Evolutionary conservation across 2,888 invertebrate species (phyloP).

Genomic region (Drosophila subsilvestris): DNA sequence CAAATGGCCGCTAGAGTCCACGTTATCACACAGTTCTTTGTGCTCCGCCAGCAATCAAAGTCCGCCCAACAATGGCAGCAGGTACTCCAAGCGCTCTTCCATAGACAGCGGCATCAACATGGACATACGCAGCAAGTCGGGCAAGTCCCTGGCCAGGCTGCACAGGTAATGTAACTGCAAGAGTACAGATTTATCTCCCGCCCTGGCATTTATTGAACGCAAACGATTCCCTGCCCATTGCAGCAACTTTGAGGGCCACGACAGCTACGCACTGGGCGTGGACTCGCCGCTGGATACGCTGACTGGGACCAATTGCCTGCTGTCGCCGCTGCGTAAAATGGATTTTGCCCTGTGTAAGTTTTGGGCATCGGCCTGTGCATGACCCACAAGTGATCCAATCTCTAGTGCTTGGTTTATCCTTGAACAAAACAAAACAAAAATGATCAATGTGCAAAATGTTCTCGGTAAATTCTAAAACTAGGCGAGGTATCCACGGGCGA

Average conservation of each 20-base stretch:
- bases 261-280: conserved; percentile 83
- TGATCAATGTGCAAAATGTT: conserved; percentile 44
- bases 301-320: conserved; percentile 79
- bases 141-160: conserved; percentile 84
- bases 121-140: conserved; percentile 85
- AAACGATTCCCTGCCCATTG: background rate
- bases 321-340: conserved; percentile 89
- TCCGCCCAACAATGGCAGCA: conserved; percentile 81
- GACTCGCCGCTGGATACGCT: conserved; percentile 84
- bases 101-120: conserved; percentile 92
- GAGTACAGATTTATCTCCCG: fast-evolving
- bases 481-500: conserved; percentile 84
- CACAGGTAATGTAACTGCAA: conserved; percentile 69
- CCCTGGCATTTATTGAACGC: too few species aligned
- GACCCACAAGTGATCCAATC: background rate
- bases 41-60: conserved; percentile 80
- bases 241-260: conserved; percentile 83
- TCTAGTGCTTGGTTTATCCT: conserved; percentile 27
- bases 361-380: conserved; percentile 32
- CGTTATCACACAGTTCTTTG: background rate
- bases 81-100: conserved; percentile 89
- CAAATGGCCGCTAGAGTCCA: background rate
- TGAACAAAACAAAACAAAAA: conserved; percentile 28
- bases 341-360: conserved; percentile 94
- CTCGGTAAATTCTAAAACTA: conserved; percentile 59